Evolutionary conservation across 2,797 vertebrate genomes (phyloP), one percentile per base, ranked within the genome.

Genomic region (Threskiornis aethiopicus): DNA sequence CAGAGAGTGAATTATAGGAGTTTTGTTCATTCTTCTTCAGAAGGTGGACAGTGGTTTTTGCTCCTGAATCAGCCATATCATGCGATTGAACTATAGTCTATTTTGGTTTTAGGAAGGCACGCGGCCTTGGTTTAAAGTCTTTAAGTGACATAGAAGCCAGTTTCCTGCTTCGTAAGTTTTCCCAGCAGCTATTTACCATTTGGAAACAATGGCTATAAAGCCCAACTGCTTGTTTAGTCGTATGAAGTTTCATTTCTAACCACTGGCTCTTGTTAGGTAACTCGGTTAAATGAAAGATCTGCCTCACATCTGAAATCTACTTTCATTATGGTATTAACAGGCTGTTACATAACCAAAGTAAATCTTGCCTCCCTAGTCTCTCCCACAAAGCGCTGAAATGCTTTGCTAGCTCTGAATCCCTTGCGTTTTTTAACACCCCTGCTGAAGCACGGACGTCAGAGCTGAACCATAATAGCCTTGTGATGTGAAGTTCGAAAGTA

Each of bases 381-480:
- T 94, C 77, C 81, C 61, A 94, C 88, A 90, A 57, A 92, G 59
- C 7, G 1, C 72, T 69, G 88, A 72, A 94, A 57, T 73, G 65
- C 90, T 97, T 73, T 93, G 61, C 86, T 81, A 67, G 94, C 86
- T 90, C 84, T 72, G 92, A 87, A 81, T 95, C 87, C 67, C 76
- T 71, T 59, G 61, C 4, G 16, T 52, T 91, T 96, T 94, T 92
- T 94, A 85, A 90, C 94, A 86, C 93, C 87, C 89, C 91, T 96
- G 84, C 94, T 88, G 92, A 78, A 96, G 92, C 80, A 88, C 2
- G 6, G 91, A 89, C 69, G 70, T 96, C 95, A 94, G 90, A 91
- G 89, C 89, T 33, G 71, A 96, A 61, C 96, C 28, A 9, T 93
- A 95, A 95, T 10, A 95, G 87, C 92, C 79, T 87, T 94, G 87